These are phyloP conservation scores for Philonicus albiceps DNA, from an alignment of 2,888 invertebrate genomes.

Conservation along the genomic window DNA sequence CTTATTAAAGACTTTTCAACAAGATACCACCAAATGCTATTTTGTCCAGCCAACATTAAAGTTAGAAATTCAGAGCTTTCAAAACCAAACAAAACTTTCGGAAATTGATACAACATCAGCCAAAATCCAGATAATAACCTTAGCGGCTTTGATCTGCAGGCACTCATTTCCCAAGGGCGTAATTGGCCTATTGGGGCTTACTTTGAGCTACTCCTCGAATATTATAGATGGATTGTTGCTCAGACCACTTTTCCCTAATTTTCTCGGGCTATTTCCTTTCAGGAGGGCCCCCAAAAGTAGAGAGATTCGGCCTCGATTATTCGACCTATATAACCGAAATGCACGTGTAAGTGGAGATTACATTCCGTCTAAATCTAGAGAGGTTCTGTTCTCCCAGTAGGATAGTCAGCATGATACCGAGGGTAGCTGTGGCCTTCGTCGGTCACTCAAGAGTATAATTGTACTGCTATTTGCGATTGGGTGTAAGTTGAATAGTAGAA, in stretches of 20 bases:
- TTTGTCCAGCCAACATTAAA: background rate
- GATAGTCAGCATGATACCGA: background rate
- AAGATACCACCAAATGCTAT: background rate
- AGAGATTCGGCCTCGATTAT: background rate
- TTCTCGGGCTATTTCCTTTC: background rate
- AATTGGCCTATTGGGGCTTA: background rate
- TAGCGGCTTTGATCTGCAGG: background rate
- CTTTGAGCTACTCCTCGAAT: background rate
- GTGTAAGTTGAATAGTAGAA: background rate
- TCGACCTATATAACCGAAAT: background rate
- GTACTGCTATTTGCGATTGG: background rate
- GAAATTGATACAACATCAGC: background rate
- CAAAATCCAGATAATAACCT: background rate
- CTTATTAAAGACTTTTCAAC: background rate
- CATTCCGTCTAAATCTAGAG: background rate
- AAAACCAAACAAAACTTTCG: background rate
- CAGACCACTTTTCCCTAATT: background rate
- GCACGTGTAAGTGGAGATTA: background rate
- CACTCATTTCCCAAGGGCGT: background rate
- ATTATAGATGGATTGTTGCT: background rate
- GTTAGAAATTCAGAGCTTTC: background rate
- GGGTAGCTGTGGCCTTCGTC: background rate
- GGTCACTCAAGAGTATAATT: background rate
- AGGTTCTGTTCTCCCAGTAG: background rate
- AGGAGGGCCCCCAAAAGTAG: background rate